Percentiles rank a stretch among this genome's conserved stretches.
These are phyloP conservation scores for Epinotia demarniana DNA, from an alignment of 2,888 invertebrate genomes.

Conservation along the genomic window DNA sequence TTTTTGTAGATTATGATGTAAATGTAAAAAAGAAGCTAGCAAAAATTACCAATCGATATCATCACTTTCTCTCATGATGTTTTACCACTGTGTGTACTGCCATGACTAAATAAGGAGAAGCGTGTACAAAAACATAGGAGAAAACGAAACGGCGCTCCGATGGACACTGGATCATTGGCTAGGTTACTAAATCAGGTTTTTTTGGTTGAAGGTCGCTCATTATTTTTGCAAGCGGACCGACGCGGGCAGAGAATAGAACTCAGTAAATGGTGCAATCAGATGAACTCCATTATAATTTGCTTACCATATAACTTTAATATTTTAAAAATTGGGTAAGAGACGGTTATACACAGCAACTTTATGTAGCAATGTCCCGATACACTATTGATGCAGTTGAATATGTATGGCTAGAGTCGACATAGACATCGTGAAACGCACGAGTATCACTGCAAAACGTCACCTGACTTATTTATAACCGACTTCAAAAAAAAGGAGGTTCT, in stretches of 20 bases:
- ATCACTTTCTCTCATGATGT: not conserved
- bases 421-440: too few species aligned
- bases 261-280: slow-evolving; percentile 16
- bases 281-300: slow-evolving; percentile 14
- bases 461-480: too few species aligned
- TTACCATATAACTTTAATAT: not conserved
- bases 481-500: too few species aligned
- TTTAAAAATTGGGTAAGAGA: too few species aligned
- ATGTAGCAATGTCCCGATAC: too few species aligned
- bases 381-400: too few species aligned
- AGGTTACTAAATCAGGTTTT: slow-evolving; percentile 39
- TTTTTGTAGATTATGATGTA: too few species aligned
- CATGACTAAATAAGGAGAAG: slow-evolving; percentile 50
- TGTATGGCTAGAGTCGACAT: too few species aligned
- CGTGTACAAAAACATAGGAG: slow-evolving; percentile 33
- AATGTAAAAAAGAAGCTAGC: not conserved
- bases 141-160: slow-evolving; percentile 15
- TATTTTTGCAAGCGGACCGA: slow-evolving; percentile 62
- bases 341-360: too few species aligned
- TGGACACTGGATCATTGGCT: slow-evolving; percentile 16
- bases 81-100: slow-evolving; percentile 35
- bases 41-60: slow-evolving; percentile 18
- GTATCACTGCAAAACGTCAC: too few species aligned
- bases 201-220: slow-evolving; percentile 71
- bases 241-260: slow-evolving; percentile 18